Percentiles rank a stretch among this genome's conserved stretches.
Evolutionary conservation across 2,888 invertebrate genomes (phyloP).

Genomic region (Hydrotaea cyrtoneurina): DNA sequence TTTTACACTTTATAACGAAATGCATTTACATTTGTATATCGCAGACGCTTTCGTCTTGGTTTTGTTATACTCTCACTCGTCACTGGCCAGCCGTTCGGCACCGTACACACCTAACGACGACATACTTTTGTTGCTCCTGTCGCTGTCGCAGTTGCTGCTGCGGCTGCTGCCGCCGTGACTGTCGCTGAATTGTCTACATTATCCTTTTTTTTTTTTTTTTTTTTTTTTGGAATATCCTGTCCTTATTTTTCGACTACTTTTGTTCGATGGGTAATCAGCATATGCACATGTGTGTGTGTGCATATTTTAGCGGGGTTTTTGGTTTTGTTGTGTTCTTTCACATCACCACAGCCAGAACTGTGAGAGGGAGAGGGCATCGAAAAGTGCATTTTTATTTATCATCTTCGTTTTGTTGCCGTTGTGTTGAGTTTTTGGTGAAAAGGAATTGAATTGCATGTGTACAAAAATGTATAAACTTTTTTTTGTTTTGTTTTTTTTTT

Average conservation of each 20-base stretch:
- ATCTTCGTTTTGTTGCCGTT: conserved; percentile 13
- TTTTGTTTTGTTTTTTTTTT: conserved; percentile 22
- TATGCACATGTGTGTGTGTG: conserved; percentile 54
- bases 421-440: conserved; percentile 18
- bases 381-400: conserved; percentile 30
- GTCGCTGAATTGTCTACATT: conserved; percentile 31
- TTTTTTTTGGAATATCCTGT: conserved; percentile 15
- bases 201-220: conserved; percentile 14
- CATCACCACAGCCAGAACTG: background rate
- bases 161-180: conserved; percentile 28
- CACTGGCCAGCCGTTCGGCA: background rate
- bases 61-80: conserved; percentile 23
- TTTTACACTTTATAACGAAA: too few relatives aligned
- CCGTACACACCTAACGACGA: conserved; percentile 44
- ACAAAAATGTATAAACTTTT: conserved; percentile 34
- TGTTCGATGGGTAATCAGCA: conserved; percentile 60
- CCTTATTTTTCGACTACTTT: conserved; percentile 34
- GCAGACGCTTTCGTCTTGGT: background rate
- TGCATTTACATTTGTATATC: background rate
- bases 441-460: conserved; percentile 37
- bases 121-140: conserved; percentile 58
- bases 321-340: background rate
- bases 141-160: background rate
- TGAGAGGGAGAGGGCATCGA: background rate
- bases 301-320: conserved; percentile 1